phyloP scores from a whole-genome alignment of 2,888 invertebrate genomes.

The Phalera bucephala region DNA sequence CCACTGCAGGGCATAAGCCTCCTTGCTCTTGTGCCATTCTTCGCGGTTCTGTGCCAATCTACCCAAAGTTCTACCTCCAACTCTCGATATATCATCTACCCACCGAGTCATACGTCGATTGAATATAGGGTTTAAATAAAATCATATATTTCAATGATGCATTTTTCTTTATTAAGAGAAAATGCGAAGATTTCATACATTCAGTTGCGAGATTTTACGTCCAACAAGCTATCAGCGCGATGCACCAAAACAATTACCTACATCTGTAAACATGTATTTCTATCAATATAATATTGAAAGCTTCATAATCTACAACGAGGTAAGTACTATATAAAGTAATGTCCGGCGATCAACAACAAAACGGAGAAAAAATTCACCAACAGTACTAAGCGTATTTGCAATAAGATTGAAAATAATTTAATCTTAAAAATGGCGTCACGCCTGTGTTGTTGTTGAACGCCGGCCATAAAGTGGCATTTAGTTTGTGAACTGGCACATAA shows the following conservation, averaged over 20 bases:
- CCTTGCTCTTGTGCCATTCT: too few relatives aligned
- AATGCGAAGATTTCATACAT: conserved; percentile 61
- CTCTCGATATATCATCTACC: too few relatives aligned
- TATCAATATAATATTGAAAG: conserved; percentile 18
- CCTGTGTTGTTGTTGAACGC: too few relatives aligned
- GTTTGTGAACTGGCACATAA: conserved; percentile 12
- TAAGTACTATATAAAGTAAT: conserved; percentile 9
- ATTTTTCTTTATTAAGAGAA: conserved; percentile 69
- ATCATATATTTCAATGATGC: conserved; percentile 36
- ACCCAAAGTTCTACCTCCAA: too few relatives aligned
- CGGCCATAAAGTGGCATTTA: conserved; percentile 16
- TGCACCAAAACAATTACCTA: conserved; percentile 39
- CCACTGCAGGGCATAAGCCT: too few relatives aligned
- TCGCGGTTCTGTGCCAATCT: too few relatives aligned
- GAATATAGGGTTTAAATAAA: background rate
- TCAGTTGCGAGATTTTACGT: conserved; percentile 57
- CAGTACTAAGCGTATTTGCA: too few relatives aligned
- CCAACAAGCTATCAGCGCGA: conserved; percentile 42
- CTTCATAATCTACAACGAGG: conserved; percentile 15
- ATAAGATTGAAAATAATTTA: too few relatives aligned
- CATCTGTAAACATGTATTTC: conserved; percentile 13
- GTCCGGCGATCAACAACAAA: too few relatives aligned
- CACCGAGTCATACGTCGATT: too few relatives aligned
- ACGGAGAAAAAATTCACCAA: too few relatives aligned
- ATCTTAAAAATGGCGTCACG: too few relatives aligned